phyloP scores from a whole-genome alignment of 2,888 invertebrate species.

The Dromius quadrimaculatus region DNA sequence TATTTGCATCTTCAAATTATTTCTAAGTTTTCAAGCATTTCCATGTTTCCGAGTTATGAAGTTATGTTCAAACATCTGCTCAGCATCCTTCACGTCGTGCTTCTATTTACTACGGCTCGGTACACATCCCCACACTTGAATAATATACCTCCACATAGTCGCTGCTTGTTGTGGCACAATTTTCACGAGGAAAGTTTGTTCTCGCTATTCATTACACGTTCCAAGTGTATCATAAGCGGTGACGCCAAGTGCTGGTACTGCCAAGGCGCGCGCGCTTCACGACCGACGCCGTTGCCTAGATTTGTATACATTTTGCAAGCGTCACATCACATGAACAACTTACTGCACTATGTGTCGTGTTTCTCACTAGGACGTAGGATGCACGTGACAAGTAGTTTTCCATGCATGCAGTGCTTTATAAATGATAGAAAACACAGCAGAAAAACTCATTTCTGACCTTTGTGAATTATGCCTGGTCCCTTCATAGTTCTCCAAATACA shows the following conservation, averaged over 20 bases:
- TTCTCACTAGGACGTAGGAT: background rate
- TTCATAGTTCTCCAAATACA: too few species aligned
- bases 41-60: too few species aligned
- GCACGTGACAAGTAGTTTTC: background rate
- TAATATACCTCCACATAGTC: too few species aligned
- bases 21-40: too few species aligned
- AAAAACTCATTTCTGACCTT: too few species aligned
- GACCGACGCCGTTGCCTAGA: slow-evolving; percentile 82
- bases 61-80: too few species aligned
- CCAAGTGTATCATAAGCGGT: slow-evolving; percentile 65
- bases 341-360: slow-evolving; percentile 3
- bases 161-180: slow-evolving; percentile 65
- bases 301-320: slow-evolving; percentile 81
- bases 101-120: too few species aligned
- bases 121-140: too few species aligned
- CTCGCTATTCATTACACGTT: slow-evolving; percentile 67
- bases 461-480: too few species aligned
- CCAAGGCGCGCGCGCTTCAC: background rate
- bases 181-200: slow-evolving; percentile 71
- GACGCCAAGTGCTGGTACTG: slow-evolving; percentile 64
- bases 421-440: too few species aligned
- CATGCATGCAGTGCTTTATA: background rate
- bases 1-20: too few species aligned
- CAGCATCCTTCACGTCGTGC: too few species aligned
- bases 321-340: background rate